Conservation (phyloP, 2,797 vertebrate species). For the Clarias laeviceps region DNA sequence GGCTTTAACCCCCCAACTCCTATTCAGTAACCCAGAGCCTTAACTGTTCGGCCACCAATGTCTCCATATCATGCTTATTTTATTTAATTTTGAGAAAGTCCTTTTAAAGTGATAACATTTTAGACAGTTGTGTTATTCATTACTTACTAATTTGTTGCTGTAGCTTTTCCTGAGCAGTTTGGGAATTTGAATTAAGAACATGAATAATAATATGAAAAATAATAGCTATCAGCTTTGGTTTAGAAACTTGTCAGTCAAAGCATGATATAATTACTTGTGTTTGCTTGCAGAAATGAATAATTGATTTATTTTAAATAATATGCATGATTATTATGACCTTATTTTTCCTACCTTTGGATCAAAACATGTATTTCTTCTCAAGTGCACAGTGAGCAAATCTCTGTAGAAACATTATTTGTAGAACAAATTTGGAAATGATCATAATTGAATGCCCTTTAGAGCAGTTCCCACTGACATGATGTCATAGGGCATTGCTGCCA, state of each 20-base stretch:
- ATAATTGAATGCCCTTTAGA: background rate
- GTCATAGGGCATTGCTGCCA: no score
- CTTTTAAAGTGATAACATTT: background rate
- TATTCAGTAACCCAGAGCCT: no score
- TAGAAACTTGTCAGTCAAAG: constrained; percentile 14
- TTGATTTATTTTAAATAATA: constrained; percentile 7
- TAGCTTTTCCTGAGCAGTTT: background rate
- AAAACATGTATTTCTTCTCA: background rate
- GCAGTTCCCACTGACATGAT: no score
- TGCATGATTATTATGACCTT: constrained; percentile 6
- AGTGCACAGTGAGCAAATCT: background rate
- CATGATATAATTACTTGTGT: constrained; percentile 1
- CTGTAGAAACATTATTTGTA: background rate
- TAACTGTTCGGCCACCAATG: no score
- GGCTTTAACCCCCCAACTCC: no score
- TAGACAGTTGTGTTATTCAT: background rate
- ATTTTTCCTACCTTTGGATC: background rate
- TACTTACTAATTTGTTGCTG: background rate
- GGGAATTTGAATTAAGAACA: constrained; percentile 7
- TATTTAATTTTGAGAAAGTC: background rate
- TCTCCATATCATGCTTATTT: background rate
- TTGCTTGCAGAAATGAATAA: constrained; percentile 6
- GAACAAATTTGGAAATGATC: background rate
- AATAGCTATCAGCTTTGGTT: constrained; percentile 18
- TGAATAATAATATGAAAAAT: background rate